phyloP scores from a whole-genome alignment of 2,888 invertebrate genomes.

The Drosophila setosimentum region DNA sequence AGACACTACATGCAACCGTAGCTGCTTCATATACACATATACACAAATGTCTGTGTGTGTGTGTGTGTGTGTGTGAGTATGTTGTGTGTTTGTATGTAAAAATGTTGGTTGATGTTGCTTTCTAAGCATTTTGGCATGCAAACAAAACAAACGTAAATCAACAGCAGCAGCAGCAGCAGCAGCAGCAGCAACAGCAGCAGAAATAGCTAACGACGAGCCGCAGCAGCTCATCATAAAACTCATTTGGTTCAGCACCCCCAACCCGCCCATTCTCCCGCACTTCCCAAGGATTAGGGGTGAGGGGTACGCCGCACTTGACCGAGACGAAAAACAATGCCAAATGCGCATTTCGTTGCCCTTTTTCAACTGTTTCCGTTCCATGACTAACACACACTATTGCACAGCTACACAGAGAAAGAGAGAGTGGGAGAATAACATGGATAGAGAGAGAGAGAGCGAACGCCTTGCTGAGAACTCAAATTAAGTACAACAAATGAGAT shows the following conservation, averaged over 20 bases:
- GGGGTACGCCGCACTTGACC: conserved; percentile 46
- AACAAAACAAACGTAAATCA: conserved; percentile 80
- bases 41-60: not conserved
- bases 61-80: conserved; percentile 1
- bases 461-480: conserved; percentile 48
- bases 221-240: conserved; percentile 79
- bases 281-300: not conserved
- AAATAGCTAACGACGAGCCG: conserved; percentile 46
- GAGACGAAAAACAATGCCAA: conserved; percentile 57
- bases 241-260: conserved; percentile 62
- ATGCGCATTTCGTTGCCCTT: conserved; percentile 68
- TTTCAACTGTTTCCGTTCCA: conserved; percentile 53
- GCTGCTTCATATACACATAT: conserved; percentile 4
- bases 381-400: conserved; percentile 38
- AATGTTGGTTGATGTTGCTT: conserved; percentile 71
- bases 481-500: conserved; percentile 81
- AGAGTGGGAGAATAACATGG: not conserved
- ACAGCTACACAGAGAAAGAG: conserved; percentile 5
- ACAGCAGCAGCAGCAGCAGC: conserved; percentile 52
- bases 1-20: conserved; percentile 49
- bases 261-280: not conserved
- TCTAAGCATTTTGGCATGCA: conserved; percentile 72
- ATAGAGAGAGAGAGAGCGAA: not conserved
- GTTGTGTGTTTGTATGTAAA: conserved; percentile 34
- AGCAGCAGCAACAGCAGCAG: conserved; percentile 39